Conservation (phyloP, 2,888 invertebrate species). For the Tenthredo notha region DNA sequence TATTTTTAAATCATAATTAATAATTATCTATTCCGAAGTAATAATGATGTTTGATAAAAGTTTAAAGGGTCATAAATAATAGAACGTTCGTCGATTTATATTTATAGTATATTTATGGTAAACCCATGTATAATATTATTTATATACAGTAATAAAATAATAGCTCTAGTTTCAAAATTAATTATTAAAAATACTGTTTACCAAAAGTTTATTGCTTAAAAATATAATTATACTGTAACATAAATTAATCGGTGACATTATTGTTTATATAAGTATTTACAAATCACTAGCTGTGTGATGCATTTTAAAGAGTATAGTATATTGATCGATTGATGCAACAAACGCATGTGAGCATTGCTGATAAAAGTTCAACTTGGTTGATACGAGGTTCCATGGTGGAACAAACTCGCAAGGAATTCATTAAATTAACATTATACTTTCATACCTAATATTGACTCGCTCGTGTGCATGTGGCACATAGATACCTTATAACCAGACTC, state of each 20-base stretch:
- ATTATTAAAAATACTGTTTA: conserved; percentile 41
- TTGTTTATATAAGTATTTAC: conserved; percentile 34
- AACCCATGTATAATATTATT: background rate
- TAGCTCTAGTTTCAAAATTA: conserved; percentile 14
- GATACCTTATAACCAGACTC: background rate
- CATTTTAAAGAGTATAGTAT: conserved; percentile 12
- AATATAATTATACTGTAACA: conserved; percentile 34
- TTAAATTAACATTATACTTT: conserved; percentile 2
- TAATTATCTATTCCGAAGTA: background rate
- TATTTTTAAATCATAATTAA: background rate
- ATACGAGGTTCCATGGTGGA: background rate
- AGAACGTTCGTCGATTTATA: background rate
- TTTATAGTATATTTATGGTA: background rate
- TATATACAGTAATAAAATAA: conserved; percentile 24
- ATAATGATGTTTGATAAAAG: background rate
- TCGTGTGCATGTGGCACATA: background rate
- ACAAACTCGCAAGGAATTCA: background rate
- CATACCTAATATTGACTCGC: background rate
- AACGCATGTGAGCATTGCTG: background rate
- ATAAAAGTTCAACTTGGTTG: background rate
- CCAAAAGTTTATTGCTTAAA: conserved; percentile 30
- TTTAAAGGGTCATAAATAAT: background rate
- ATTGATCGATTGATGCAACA: background rate
- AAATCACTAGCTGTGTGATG: conserved; percentile 42
- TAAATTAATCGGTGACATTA: conserved; percentile 30